Base-by-base conservation (phyloP, 2,888 invertebrate species). In the Athalia rosae region DNA sequence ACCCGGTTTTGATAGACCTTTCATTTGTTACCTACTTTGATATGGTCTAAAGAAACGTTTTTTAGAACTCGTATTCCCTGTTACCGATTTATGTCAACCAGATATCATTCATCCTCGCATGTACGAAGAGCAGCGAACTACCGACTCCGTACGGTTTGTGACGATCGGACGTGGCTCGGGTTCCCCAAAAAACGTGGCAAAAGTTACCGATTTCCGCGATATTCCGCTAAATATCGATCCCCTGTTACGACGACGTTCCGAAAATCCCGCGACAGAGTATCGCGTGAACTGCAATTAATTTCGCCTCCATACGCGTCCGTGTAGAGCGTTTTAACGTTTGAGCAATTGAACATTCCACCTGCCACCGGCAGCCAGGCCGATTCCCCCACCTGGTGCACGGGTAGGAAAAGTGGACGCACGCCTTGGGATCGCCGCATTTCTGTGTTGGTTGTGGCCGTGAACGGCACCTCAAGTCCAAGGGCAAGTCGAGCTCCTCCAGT, bases 361-460 rank as follows among this genome's bases (percentile, higher is more conserved):
- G 88, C 85, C 86, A 86, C 85, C 84, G 83, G 84, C 85, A 85
- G 85, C 84, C 66, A 67, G 76, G 76, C 76, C 64, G 76, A 76
- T 64, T 47, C 83, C 86, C 85, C 85, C 85, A 85, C 84, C 84
- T 84, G 84, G 80, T 79, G 83, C 84, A 83, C 84, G 83, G 83
- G 83, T 85, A 87, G 87, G 87, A 88, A 88, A 88, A 89, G 88
- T 88, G 86, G 86, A 87, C 84, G 87, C 85, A 87, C 87, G 85
- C 86, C 86, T 88, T 86, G 87, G 87, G 86, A 87, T 87, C 87
- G 84, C 86, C 86, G 88, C 87, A 88, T 87, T 88, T 88, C 88
- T 87, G 87, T 88, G 87, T 86, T 87, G 88, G 87, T 88, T 87
- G 88, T 87, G 88, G 87, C 87, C 89, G 87, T 87, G 89, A 89